Percentiles rank a stretch among this genome's conserved stretches.
Evolutionary conservation across 2,888 invertebrate species (phyloP).

Genomic region (Magallana nippona): DNA sequence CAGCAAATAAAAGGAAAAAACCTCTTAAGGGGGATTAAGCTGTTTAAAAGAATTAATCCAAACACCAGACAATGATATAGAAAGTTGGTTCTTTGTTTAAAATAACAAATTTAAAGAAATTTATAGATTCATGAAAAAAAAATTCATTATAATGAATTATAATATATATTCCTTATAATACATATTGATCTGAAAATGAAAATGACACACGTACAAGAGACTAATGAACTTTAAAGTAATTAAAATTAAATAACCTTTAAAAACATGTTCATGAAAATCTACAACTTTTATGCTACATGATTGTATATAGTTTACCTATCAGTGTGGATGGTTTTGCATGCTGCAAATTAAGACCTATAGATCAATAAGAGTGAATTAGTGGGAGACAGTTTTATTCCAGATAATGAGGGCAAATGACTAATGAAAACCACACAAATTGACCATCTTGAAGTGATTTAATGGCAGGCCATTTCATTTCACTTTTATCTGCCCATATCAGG

Average conservation of each 20-base stretch:
- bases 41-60: constrained; percentile 10
- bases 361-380: not conserved
- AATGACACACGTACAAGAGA: no score
- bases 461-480: constrained; percentile 17
- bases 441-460: constrained; percentile 31
- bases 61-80: not conserved
- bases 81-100: not conserved
- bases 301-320: not conserved
- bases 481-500: constrained; percentile 31
- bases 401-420: constrained; percentile 23
- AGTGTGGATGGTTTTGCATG: not conserved
- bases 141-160: no score
- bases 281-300: not conserved
- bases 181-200: no score
- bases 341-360: constrained; percentile 21
- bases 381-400: constrained; percentile 32
- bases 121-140: not conserved
- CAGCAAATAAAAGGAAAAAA: constrained; percentile 14
- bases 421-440: constrained; percentile 33
- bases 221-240: no score
- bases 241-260: no score
- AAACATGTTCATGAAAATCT: not conserved
- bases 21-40: not conserved
- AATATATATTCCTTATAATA: no score
- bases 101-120: not conserved